Evolutionary conservation across 2,888 invertebrate species (phyloP).

Genomic region (Patella depressa): DNA sequence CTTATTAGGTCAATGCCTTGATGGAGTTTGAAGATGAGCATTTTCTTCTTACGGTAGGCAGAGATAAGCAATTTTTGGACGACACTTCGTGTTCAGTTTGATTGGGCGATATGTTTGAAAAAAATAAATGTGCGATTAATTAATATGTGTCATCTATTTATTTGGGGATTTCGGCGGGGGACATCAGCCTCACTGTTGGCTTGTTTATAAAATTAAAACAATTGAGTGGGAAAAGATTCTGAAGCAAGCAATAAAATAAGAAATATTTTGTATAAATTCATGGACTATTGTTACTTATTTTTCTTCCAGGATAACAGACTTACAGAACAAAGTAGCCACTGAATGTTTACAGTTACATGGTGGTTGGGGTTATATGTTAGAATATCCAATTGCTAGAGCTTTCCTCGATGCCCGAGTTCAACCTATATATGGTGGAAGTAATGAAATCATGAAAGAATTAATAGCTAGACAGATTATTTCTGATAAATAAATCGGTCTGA

Average conservation of each 20-base stretch:
- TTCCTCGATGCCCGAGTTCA: slow-evolving; percentile 72
- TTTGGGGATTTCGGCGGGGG: too few relatives aligned
- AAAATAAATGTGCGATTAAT: too few relatives aligned
- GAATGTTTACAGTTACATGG: slow-evolving; percentile 72
- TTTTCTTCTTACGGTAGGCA: too few relatives aligned
- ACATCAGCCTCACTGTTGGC: too few relatives aligned
- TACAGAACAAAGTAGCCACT: slow-evolving; percentile 70
- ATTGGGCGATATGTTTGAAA: too few relatives aligned
- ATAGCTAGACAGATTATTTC: slow-evolving; percentile 68
- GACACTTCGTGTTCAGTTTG: too few relatives aligned
- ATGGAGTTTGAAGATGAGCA: too few relatives aligned
- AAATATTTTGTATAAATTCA: neutral
- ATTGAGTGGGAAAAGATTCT: too few relatives aligned
- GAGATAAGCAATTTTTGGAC: too few relatives aligned
- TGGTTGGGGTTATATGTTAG: slow-evolving; percentile 73
- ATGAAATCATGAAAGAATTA: slow-evolving; percentile 73
- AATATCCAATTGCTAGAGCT: slow-evolving; percentile 71
- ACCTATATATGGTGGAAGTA: slow-evolving; percentile 73
- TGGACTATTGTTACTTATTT: neutral
- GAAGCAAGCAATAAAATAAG: neutral
- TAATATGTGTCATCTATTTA: too few relatives aligned
- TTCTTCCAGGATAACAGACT: slow-evolving; percentile 66
- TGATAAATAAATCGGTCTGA: slow-evolving; percentile 32
- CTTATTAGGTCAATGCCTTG: too few relatives aligned
- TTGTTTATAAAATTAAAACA: too few relatives aligned